Percentiles rank a stretch among this genome's conserved stretches.
Evolutionary conservation across 2,888 invertebrate species (phyloP).

Genomic region (Macropis europaea): DNA sequence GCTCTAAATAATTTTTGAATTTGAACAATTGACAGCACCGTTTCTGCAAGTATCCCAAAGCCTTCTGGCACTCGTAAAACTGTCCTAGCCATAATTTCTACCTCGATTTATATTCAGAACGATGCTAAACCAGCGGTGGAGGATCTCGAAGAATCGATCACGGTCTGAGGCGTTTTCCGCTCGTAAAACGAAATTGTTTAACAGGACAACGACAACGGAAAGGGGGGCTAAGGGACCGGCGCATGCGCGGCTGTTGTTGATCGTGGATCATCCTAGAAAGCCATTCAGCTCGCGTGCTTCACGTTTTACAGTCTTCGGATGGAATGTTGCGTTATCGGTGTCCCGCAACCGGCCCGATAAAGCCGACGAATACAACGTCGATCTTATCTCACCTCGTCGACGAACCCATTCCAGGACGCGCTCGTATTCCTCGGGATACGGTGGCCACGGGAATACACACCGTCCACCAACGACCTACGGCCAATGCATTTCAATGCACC

Average conservation of each 20-base stretch:
- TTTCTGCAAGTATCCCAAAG: too few species aligned
- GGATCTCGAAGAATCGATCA: too few species aligned
- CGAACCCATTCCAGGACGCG: constrained; percentile 50
- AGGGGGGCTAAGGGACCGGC: too few species aligned
- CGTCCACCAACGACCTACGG: constrained; percentile 32
- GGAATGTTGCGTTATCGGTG: constrained; percentile 68
- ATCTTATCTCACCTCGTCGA: constrained; percentile 58
- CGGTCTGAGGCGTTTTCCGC: constrained; percentile 36
- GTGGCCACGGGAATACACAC: constrained; percentile 26
- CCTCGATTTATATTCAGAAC: too few species aligned
- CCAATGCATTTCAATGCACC: constrained; percentile 65
- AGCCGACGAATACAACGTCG: constrained; percentile 56
- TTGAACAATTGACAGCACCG: too few species aligned
- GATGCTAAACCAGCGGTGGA: too few species aligned
- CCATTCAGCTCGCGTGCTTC: constrained; percentile 11
- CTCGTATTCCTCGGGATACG: constrained; percentile 41
- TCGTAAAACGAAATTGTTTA: constrained; percentile 62
- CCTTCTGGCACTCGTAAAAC: too few species aligned
- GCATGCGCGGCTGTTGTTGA: too few species aligned
- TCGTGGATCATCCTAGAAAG: constrained; percentile 11
- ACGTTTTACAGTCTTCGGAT: constrained; percentile 62
- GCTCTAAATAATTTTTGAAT: too few species aligned
- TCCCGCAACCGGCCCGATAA: constrained; percentile 62
- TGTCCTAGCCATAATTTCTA: too few species aligned
- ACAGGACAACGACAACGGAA: constrained; percentile 34